Conservation (phyloP, 37 sponge, comb jelly and placozoan genomes). For the Tethya wilhelma region DNA sequence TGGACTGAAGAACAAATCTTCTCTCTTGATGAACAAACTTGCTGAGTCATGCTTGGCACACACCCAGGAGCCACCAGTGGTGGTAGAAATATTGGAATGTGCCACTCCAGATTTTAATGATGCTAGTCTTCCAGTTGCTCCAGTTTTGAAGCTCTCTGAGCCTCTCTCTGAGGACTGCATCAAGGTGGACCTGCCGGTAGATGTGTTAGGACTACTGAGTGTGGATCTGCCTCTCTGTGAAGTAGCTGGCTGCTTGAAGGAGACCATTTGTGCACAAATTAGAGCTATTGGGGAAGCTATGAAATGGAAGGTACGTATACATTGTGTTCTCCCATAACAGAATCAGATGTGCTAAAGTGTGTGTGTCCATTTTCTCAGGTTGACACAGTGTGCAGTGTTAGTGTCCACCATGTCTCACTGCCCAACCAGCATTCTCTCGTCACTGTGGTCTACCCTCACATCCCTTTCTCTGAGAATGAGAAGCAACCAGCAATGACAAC, state of each 20-base stretch:
- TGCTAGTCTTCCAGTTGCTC: neutral
- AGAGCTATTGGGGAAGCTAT: conserved; percentile 4
- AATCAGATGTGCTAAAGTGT: neutral
- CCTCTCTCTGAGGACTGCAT: neutral
- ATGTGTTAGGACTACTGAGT: conserved; percentile 7
- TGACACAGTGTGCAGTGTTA: conserved; percentile 20
- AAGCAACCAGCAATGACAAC: neutral
- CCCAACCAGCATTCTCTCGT: conserved; percentile 51
- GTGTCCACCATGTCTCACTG: conserved; percentile 31
- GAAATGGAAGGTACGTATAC: conserved; percentile 33
- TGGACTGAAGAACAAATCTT: neutral
- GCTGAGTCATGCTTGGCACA: neutral
- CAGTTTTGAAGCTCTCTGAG: conserved; percentile 5
- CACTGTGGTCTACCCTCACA: conserved; percentile 53
- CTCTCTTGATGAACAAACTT: too few relatives aligned
- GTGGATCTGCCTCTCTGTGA: neutral
- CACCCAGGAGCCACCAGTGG: neutral
- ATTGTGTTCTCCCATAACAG: neutral
- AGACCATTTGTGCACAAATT: conserved; percentile 28
- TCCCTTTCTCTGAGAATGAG: neutral
- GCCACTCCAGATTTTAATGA: neutral
- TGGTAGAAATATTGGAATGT: conserved; percentile 19
- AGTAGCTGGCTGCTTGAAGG: conserved; percentile 10
- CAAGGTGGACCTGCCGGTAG: conserved; percentile 21
- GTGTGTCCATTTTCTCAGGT: neutral